Conservation (phyloP, 2,888 invertebrate species). For the Cephus pulcher region DNA sequence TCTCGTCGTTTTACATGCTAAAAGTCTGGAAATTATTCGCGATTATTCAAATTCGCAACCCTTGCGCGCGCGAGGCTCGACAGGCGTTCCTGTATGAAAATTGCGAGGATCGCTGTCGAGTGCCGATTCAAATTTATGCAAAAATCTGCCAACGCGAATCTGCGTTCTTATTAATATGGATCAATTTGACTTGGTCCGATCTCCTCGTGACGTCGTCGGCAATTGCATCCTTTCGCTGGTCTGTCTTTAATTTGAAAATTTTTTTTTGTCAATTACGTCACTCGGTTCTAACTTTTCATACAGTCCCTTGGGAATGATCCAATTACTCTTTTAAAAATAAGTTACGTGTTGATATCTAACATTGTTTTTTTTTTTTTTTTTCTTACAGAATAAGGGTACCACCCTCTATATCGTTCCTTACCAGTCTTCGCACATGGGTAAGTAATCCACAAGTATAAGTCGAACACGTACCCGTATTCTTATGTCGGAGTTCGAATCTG, state of each 20-base stretch:
- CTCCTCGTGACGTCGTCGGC: neutral
- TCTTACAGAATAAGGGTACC: too few species aligned
- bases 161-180: conserved; percentile 58
- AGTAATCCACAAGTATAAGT: too few species aligned
- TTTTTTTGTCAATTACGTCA: too few species aligned
- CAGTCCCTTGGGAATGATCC: too few species aligned
- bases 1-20: conserved; percentile 22
- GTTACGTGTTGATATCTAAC: too few species aligned
- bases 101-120: conserved; percentile 27
- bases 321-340: too few species aligned
- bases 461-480: neutral
- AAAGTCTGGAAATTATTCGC: conserved; percentile 56
- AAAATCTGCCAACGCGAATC: conserved; percentile 52
- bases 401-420: too few species aligned
- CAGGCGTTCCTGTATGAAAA: conserved; percentile 5
- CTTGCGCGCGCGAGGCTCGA: conserved; percentile 36
- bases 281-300: too few species aligned
- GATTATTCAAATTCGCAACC: conserved; percentile 58
- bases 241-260: neutral
- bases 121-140: conserved; percentile 59
- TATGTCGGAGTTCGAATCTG: neutral
- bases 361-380: too few species aligned
- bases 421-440: too few species aligned
- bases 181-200: conserved; percentile 49
- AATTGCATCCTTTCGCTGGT: neutral